Percentiles rank a stretch among this genome's conserved stretches.
Conservation (phyloP, 2,888 invertebrate species). For the Leptopilina drosophilae region DNA sequence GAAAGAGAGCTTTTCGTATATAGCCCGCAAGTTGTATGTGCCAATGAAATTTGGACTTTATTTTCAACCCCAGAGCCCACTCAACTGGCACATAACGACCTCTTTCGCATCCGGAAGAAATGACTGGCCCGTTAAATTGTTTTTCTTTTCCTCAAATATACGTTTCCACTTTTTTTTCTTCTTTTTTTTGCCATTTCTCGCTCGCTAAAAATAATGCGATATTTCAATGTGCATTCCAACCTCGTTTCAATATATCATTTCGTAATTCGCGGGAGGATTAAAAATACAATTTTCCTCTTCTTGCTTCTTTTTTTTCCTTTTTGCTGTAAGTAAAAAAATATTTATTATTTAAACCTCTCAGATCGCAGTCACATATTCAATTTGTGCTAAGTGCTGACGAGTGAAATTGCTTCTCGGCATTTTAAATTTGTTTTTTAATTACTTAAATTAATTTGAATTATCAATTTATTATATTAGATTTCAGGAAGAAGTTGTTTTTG, state of each 20-base stretch:
- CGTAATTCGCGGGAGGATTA: not conserved
- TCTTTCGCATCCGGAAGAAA: conserved; percentile 36
- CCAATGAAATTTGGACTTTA: conserved; percentile 41
- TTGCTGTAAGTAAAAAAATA: conserved; percentile 9
- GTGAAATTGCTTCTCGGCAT: too few relatives aligned
- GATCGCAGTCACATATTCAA: not conserved
- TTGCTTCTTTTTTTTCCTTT: conserved; percentile 25
- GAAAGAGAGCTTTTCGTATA: conserved; percentile 26
- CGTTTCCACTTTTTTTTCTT: not conserved
- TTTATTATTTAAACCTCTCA: not conserved
- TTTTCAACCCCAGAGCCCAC: conserved; percentile 28
- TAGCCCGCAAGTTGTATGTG: conserved; percentile 43
- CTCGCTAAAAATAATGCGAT: not conserved
- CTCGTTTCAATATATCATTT: conserved; percentile 20
- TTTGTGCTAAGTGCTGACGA: not conserved
- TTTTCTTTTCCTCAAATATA: conserved; percentile 29
- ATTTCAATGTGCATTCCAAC: conserved; percentile 18
- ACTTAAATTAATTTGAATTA: too few relatives aligned
- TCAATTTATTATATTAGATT: too few relatives aligned
- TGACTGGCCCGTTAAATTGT: conserved; percentile 37
- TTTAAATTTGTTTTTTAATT: too few relatives aligned
- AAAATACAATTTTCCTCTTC: conserved; percentile 2
- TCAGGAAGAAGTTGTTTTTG: too few relatives aligned
- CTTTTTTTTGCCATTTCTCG: conserved; percentile 8
- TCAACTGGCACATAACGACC: conserved; percentile 38